Evolutionary conservation across 2,113 vertebrate genomes (phyloP), one percentile per base, ranked within the genome.

Genomic region (Orthonyx spaldingii): DNA sequence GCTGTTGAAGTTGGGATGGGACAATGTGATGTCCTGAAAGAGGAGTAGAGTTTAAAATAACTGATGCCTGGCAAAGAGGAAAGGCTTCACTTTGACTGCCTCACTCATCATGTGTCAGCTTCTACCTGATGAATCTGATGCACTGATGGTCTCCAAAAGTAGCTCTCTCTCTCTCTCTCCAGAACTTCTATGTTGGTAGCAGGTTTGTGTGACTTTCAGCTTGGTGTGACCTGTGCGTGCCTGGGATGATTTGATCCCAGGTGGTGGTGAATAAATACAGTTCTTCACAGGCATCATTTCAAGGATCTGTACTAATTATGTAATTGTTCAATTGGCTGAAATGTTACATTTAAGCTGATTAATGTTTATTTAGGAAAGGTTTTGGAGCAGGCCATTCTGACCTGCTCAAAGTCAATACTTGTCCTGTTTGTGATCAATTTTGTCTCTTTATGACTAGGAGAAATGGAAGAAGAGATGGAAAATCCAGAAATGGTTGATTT

Each of bases 401-500:
- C 37, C 89, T 80, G 20, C 47, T 79, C 41, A 30, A 20, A 83
- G 77, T 81, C 16, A 69, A 2, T 66, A 28, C 27, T 75, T 84
- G 27, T 10, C 4, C 44, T 75, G 28, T 42, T 87, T 14, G 41
- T 77, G 30, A 74, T 89, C 44, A 16, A 9, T 56, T 46, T 82
- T 55, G 55, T 90, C 56, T 87, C 78, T 89, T 21, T 87, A 2
- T 87, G 59, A 86, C 80, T 95, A 99, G 99, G 99, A 94, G 99
- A 99, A 97, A 98, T 99, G 95, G 99, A 99, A 96, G 99, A 99
- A 96, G 99, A 99, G 97, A 98, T 99, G 98, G 99, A 99, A 97
- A 99, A 99, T 90, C 98, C 99, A 11, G 99, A 99, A 97, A 98
- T 99, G 98, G 96, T 98, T 35, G 99, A 99, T 93, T 98, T 99